phyloP scores from a whole-genome alignment of 2,888 invertebrate genomes.

The Nysson spinosus region DNA sequence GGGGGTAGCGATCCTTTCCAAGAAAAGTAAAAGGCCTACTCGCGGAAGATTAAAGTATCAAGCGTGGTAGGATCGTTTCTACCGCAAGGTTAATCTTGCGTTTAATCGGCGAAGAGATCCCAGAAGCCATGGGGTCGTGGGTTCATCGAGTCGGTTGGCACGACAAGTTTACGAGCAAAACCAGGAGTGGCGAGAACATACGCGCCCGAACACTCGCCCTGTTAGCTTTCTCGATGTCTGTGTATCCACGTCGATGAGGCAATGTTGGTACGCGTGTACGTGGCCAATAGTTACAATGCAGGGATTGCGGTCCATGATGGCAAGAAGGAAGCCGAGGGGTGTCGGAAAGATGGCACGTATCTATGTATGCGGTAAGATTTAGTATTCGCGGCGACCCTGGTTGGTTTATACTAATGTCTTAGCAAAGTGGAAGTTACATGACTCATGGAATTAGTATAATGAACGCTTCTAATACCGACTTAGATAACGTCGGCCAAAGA shows the following conservation, averaged over 20 bases:
- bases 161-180: conserved; percentile 50
- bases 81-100: conserved; percentile 43
- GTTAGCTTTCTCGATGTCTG: neutral
- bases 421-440: conserved; percentile 64
- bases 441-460: conserved; percentile 68
- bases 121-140: conserved; percentile 6
- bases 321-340: neutral
- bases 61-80: conserved; percentile 27
- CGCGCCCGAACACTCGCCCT: too few species aligned
- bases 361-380: conserved; percentile 57
- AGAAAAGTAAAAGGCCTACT: conserved; percentile 16
- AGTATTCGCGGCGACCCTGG: conserved; percentile 53
- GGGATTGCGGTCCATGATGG: conserved; percentile 31
- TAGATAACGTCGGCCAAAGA: too few species aligned
- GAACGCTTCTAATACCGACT: conserved; percentile 38
- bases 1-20: neutral
- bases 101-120: conserved; percentile 44
- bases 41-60: conserved; percentile 51
- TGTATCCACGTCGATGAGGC: neutral
- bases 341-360: conserved; percentile 38
- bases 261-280: neutral
- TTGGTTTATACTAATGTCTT: conserved; percentile 68
- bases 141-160: conserved; percentile 28
- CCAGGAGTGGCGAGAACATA: conserved; percentile 28
- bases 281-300: conserved; percentile 37